Conservation (phyloP, 2,888 invertebrate species). For the Willowsia nigromaculata region DNA sequence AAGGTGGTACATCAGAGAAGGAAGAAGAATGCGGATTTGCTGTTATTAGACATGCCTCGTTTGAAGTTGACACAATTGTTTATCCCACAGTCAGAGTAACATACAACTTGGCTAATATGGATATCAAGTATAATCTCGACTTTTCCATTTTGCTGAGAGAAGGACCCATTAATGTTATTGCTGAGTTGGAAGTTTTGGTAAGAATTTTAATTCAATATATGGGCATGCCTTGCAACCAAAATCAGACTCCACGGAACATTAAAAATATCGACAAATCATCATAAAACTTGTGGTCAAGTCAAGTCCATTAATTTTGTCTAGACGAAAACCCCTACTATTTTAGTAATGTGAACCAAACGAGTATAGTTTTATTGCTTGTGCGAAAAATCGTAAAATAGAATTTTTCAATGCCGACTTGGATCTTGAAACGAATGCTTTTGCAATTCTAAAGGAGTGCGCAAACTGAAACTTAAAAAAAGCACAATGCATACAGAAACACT, state of each 20-base stretch:
- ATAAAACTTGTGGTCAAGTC: too few relatives aligned
- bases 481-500: too few relatives aligned
- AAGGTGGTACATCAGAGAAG: slow-evolving; percentile 75
- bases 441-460: too few relatives aligned
- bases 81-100: slow-evolving; percentile 84
- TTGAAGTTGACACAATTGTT: slow-evolving; percentile 83
- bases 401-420: background rate
- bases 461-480: too few relatives aligned
- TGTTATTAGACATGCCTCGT: slow-evolving; percentile 78
- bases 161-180: slow-evolving; percentile 78
- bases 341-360: too few relatives aligned
- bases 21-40: slow-evolving; percentile 75
- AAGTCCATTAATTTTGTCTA: too few relatives aligned
- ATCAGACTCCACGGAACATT: too few relatives aligned
- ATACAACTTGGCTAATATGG: slow-evolving; percentile 83
- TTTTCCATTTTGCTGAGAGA: slow-evolving; percentile 77
- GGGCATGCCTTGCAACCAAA: too few relatives aligned
- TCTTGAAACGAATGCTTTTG: too few relatives aligned
- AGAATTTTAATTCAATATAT: slow-evolving; percentile 50
- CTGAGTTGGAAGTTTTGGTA: slow-evolving; percentile 77
- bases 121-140: slow-evolving; percentile 76
- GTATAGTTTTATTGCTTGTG: background rate
- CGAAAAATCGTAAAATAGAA: background rate
- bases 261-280: too few relatives aligned
- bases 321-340: too few relatives aligned